Base-by-base conservation (phyloP, 2,888 invertebrate genomes). In the Rhingia rostrata region DNA sequence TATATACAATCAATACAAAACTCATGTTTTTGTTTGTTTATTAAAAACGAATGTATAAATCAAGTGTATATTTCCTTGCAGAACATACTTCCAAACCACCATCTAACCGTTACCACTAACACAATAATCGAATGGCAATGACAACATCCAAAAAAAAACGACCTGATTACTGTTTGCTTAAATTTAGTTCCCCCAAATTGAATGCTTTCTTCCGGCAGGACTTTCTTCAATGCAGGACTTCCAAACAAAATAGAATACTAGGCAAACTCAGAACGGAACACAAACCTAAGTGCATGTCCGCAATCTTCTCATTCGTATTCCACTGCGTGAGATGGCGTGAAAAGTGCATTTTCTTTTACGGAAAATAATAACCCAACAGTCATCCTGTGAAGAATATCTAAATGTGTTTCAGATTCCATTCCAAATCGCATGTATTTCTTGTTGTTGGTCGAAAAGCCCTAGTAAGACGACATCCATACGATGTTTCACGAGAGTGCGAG, bases 121-220 rank as follows among this genome's bases (percentile, higher is more conserved):
- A 43, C 33, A 12, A 12, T 30, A 60, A 51, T 56, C 49, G 22
- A 81, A 74, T 49, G 32, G 74, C 53, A 63, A 53, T 49, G 3
- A 22, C 9, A n/a, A 56, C 45, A 45, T 56, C 9, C 3, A 45
- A 10, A 43, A 45, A 10, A 35, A 12, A 61, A 33, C 7, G 56
- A 51, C 43, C 75, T 81, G 81, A 75, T 81, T 75, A 54, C 63
- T 81, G 75, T 81, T 81, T 81, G 75, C 56, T 54, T 67, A 43
- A 45, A 35, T n/a, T 43, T 45, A 22, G 49, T 14, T 58, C 37
- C 32, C 37, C 72, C 43, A 58, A 72, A 72, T 63, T 63, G 43
- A 53, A 14, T n/a, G n/a, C n/a, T n/a, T n/a, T n/a, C n/a, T 39
- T 49, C 6, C 7, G 30, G 10, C 3, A 33, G 22, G 22, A 22